phyloP scores from a whole-genome alignment of 2,113 vertebrate genomes.

The Picathartes gymnocephalus region DNA sequence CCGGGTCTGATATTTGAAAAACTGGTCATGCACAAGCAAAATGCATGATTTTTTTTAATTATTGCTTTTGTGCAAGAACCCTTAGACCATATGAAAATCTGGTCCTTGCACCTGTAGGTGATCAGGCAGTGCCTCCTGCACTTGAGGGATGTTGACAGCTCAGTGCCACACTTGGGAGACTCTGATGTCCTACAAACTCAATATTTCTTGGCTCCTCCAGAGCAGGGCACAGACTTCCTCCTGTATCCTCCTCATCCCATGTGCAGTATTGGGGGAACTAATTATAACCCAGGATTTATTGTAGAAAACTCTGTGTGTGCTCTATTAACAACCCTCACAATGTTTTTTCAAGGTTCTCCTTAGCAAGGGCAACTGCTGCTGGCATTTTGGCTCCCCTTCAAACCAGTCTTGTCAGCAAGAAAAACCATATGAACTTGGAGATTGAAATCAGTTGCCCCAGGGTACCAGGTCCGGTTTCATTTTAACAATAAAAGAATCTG shows the following conservation, averaged over 20 bases:
- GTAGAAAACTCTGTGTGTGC: not conserved
- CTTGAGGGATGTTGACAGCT: not conserved
- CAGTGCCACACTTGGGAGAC: rapidly evolving
- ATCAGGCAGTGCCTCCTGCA: not conserved
- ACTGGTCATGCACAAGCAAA: not conserved
- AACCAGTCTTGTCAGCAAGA: slow-evolving; percentile 67
- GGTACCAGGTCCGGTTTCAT: slow-evolving; percentile 63
- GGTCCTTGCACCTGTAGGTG: not conserved
- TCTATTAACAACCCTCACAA: slow-evolving; percentile 7
- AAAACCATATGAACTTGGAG: slow-evolving; percentile 64
- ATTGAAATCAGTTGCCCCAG: slow-evolving; percentile 69
- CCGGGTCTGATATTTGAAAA: not conserved
- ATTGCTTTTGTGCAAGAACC: not conserved
- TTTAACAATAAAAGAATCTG: slow-evolving; percentile 60
- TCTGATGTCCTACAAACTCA: not conserved
- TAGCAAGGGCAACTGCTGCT: slow-evolving; percentile 53
- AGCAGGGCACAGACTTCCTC: not conserved
- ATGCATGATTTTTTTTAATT: rapidly evolving
- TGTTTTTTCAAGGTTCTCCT: slow-evolving; percentile 34
- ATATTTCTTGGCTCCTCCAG: not conserved
- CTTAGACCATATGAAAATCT: not conserved
- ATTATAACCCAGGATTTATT: not conserved
- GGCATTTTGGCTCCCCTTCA: slow-evolving; percentile 66
- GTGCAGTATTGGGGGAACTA: not conserved
- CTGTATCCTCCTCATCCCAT: not conserved